Percentiles rank a stretch among this genome's conserved stretches.
These are phyloP conservation scores for Nephrotoma appendiculata DNA, from an alignment of 2,888 invertebrate species.

Conservation along the genomic window DNA sequence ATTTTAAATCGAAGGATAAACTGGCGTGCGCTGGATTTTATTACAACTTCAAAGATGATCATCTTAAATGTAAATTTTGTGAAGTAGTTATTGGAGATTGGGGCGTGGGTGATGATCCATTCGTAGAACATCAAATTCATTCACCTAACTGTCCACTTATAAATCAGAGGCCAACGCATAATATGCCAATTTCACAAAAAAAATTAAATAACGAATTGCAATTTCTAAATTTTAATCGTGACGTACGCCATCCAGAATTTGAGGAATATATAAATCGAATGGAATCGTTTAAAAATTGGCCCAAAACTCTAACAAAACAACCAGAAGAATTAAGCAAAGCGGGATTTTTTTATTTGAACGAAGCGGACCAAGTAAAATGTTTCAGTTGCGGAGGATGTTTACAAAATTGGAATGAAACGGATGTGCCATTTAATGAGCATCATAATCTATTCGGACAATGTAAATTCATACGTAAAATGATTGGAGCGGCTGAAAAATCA, in stretches of 20 bases:
- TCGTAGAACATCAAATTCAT: conserved; percentile 66
- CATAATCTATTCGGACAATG: neutral
- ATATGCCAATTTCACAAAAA: conserved; percentile 35
- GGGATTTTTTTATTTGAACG: conserved; percentile 84
- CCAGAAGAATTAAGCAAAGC: conserved; percentile 72
- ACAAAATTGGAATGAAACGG: conserved; percentile 80
- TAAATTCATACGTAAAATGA: neutral
- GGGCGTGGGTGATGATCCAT: conserved; percentile 66
- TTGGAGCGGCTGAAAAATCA: neutral
- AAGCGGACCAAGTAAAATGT: conserved; percentile 80
- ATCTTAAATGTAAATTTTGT: conserved; percentile 69
- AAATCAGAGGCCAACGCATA: conserved; percentile 45
- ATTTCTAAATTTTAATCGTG: neutral
- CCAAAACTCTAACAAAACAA: conserved; percentile 60
- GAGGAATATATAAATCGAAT: conserved; percentile 54
- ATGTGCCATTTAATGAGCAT: conserved; percentile 91
- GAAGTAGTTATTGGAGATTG: conserved; percentile 67
- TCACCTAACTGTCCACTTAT: conserved; percentile 69
- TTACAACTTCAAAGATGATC: conserved; percentile 57
- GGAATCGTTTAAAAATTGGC: conserved; percentile 66
- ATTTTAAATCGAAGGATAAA: conserved; percentile 11
- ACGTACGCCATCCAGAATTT: conserved; percentile 42
- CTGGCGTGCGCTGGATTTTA: conserved; percentile 75
- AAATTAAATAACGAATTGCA: neutral
- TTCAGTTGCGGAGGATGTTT: conserved; percentile 89